Conservation (phyloP, 2,113 vertebrate genomes). For the Callopanchax toddi region DNA sequence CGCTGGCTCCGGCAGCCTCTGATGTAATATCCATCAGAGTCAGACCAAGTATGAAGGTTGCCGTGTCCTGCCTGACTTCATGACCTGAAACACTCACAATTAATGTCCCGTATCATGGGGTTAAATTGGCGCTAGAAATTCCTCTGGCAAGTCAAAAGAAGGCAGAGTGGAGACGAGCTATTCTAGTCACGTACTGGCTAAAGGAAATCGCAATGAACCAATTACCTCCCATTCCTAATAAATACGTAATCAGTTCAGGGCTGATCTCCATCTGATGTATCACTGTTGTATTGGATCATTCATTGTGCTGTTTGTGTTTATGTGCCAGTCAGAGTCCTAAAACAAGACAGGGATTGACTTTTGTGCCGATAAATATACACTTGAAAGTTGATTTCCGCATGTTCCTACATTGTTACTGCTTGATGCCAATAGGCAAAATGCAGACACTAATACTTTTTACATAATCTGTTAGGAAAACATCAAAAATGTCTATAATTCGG, state of each 20-base stretch:
- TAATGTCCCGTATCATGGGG: constrained; percentile 72
- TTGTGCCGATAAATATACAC: background rate
- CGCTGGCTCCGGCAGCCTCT: constrained; percentile 33
- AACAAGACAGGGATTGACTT: constrained; percentile 25
- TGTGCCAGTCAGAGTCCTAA: constrained; percentile 19
- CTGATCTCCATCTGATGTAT: constrained; percentile 58
- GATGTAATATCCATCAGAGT: constrained; percentile 63
- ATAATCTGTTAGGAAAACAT: too few species aligned
- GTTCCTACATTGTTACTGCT: too few species aligned
- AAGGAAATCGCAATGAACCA: constrained; percentile 70
- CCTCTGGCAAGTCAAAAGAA: constrained; percentile 55
- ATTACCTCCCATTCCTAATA: constrained; percentile 67
- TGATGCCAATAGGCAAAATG: too few species aligned
- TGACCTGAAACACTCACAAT: constrained; percentile 75
- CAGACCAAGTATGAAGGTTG: constrained; percentile 67
- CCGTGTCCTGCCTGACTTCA: constrained; percentile 68
- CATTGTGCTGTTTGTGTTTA: constrained; percentile 21
- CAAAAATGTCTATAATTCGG: too few species aligned
- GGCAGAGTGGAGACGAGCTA: constrained; percentile 21
- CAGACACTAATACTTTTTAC: too few species aligned
- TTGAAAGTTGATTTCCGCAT: too few species aligned
- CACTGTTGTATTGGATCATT: constrained; percentile 45
- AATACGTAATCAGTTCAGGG: constrained; percentile 65
- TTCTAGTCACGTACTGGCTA: constrained; percentile 60
- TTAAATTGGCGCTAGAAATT: constrained; percentile 75